Conservation (phyloP, 2,113 vertebrate species). For the Melospiza georgiana region DNA sequence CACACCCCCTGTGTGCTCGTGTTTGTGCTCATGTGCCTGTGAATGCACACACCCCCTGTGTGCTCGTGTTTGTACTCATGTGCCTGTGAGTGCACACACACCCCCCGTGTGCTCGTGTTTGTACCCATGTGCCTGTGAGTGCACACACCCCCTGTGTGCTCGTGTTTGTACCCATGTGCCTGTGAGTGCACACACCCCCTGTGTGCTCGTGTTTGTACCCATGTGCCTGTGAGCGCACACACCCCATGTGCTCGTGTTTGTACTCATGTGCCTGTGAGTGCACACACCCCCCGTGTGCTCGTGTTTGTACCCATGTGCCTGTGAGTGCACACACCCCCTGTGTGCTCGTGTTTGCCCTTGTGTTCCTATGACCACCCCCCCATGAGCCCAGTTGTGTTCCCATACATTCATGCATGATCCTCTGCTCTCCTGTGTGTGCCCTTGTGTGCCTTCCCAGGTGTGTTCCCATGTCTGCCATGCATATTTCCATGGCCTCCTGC, state of each 20-base stretch:
- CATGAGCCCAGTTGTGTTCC: not conserved
- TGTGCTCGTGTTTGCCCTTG: not conserved
- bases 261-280: not conserved
- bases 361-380: not conserved
- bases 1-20: no score
- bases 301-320: not conserved
- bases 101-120: not conserved
- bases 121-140: no score
- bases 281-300: not conserved
- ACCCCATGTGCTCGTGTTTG: not conserved
- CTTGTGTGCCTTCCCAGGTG: not conserved
- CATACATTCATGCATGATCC: not conserved
- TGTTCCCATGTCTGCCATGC: no score
- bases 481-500: not conserved
- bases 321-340: not conserved
- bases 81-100: not conserved
- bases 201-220: not conserved
- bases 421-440: not conserved
- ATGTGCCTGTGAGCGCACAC: no score
- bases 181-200: not conserved
- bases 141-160: not conserved
- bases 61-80: not conserved
- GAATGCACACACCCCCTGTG: no score
- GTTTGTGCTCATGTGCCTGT: not conserved
- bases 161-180: not conserved